A percentile compares a stretch with the other conserved stretches of the same genome.
phyloP scores from a whole-genome alignment of 2,888 invertebrate species.

The Anthophora plumipes region DNA sequence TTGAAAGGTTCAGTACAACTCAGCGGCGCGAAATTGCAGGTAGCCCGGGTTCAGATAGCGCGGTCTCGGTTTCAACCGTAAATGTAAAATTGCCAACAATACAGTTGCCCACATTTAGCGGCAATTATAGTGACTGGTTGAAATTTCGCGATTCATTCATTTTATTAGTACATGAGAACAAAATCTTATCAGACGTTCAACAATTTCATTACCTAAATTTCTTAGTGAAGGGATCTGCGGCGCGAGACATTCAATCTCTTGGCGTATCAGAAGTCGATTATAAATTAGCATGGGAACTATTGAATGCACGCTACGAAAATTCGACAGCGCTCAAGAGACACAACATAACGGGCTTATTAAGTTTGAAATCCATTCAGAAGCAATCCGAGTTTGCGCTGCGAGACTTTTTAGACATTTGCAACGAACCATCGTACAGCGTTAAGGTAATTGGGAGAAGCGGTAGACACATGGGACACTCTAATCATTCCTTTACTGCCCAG shows the following conservation, averaged over 20 bases:
- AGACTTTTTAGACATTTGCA: neutral
- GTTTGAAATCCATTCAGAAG: neutral
- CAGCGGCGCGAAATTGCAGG: neutral
- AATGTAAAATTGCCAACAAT: neutral
- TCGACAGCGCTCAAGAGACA: neutral
- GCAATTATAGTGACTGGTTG: neutral
- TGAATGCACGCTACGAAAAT: slow-evolving; percentile 1
- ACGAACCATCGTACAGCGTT: neutral
- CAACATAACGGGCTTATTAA: neutral
- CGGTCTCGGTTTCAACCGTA: neutral
- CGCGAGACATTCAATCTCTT: slow-evolving; percentile 1
- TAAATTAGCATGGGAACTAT: neutral
- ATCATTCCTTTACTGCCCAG: neutral
- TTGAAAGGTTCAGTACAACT: neutral
- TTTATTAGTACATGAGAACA: neutral
- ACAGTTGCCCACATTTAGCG: neutral
- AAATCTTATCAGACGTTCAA: neutral
- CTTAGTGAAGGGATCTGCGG: neutral
- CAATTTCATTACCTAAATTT: slow-evolving; percentile 11
- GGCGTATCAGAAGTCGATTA: slow-evolving; percentile 14
- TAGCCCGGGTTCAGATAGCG: neutral
- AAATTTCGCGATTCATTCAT: neutral
- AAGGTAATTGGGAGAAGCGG: neutral
- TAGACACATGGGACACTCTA: neutral
- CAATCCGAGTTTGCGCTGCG: neutral